Evolutionary conservation across 1,140 invertebrate genomes (phyloP).

Genomic region (Asbolus verrucosus): DNA sequence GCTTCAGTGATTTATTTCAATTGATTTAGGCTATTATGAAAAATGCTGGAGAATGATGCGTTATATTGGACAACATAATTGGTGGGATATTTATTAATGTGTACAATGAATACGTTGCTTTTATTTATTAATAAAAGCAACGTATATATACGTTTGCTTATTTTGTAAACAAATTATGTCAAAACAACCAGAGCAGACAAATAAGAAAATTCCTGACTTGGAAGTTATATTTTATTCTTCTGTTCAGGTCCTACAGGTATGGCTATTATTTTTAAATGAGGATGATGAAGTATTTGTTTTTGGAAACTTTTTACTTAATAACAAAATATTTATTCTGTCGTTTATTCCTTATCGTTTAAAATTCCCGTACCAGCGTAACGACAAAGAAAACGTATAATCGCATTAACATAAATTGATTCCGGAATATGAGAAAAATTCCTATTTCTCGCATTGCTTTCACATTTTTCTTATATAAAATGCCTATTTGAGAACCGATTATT

Average conservation of each 20-base stretch:
- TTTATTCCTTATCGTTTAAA: background rate
- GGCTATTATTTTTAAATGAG: conserved; percentile 29
- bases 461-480: conserved; percentile 25
- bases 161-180: conserved; percentile 20
- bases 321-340: conserved; percentile 5
- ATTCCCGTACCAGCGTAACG: background rate
- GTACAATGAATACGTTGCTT: too few relatives aligned
- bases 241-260: conserved; percentile 7
- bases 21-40: too few relatives aligned
- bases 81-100: too few relatives aligned
- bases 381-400: conserved; percentile 52
- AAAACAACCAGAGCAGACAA: conserved; percentile 13
- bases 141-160: background rate
- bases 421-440: conserved; percentile 53
- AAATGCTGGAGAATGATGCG: too few relatives aligned
- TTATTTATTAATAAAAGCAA: too few relatives aligned
- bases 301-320: conserved; percentile 13
- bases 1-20: conserved; percentile 6
- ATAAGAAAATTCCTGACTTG: conserved; percentile 16
- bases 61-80: too few relatives aligned
- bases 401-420: conserved; percentile 54
- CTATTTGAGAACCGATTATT: conserved; percentile 7
- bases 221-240: conserved; percentile 20
- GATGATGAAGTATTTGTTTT: conserved; percentile 24
- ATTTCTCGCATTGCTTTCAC: conserved; percentile 41